Base-by-base conservation (phyloP, 2,888 invertebrate species). In the Tuberolachnus salignus region DNA sequence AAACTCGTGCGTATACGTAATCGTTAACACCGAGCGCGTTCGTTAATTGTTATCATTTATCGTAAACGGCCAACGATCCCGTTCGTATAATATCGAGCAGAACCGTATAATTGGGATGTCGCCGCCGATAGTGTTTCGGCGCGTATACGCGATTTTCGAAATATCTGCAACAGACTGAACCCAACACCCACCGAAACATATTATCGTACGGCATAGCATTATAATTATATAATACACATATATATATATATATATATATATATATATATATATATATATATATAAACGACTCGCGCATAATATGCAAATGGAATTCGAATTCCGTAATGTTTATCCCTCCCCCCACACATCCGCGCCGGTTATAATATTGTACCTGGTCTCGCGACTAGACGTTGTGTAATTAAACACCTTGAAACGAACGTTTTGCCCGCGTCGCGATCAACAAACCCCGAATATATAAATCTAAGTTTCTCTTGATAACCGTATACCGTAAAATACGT, bases 261-360 rank as follows among this genome's bases (percentile, higher is more conserved):
- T 42, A n/a, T 42, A 21, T 26, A 66, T 21, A 23, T 14, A 46
- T 16, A 64, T 21, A 16, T n/a, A 67, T 13, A n/a, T 44, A 23
- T 44, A 21, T n/a, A 6, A 16, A 23, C 21, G 57, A 42, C 23
- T 16, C 46, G 10, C 55, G 46, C 13, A 34, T 21, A 16, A 10
- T 49, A 59, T 59, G 59, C 71, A 34, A 72, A 61, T 49, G 61
- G 49, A 72, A 72, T 61, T 19, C n/a, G n/a, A 59, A 3, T 59
- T 46, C n/a, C 46, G 4, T 46, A 59, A 34, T 34, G 26, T 26
- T 71, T n/a, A 49, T 23, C 13, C 11, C 59, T 53, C n/a, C 59
- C 23, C n/a, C n/a, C 3, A 1, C 9, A 23, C 16, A 10, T 16
- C 26, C 42, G 4, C 11, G 21, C 1, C 46, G 10, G 21, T 26